These are phyloP conservation scores for Dipus sagitta DNA, from an alignment of 2,797 vertebrate species.

Conservation along the genomic window DNA sequence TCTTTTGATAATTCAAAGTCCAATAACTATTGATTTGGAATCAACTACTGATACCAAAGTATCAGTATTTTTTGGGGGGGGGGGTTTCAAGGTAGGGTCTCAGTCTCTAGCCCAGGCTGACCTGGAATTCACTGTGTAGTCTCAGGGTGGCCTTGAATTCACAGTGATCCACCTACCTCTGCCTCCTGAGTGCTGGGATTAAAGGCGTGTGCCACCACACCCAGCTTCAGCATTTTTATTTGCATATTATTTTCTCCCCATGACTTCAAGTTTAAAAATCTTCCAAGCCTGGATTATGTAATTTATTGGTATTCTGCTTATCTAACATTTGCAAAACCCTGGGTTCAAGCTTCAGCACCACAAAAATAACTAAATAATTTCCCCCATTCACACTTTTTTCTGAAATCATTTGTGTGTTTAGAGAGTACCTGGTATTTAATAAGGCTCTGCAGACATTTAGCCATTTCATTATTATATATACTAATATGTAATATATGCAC, in stretches of 20 bases:
- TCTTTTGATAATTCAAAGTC: background rate
- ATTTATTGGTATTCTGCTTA: background rate
- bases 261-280: background rate
- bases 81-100: too few relatives aligned
- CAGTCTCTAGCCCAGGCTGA: too few relatives aligned
- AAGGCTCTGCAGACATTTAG: background rate
- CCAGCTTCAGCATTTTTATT: background rate
- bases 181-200: too few relatives aligned
- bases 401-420: background rate
- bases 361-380: too few relatives aligned
- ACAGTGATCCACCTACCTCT: too few relatives aligned
- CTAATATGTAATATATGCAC: background rate
- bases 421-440: background rate
- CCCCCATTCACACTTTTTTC: background rate
- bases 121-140: too few relatives aligned
- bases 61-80: background rate
- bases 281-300: background rate
- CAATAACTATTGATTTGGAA: background rate
- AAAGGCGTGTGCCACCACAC: too few relatives aligned
- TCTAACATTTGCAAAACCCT: background rate
- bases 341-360: background rate
- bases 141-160: too few relatives aligned
- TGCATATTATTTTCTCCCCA: slow-evolving; percentile 19
- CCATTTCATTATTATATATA: background rate
- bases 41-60: background rate